phyloP scores from a whole-genome alignment of 1,140 invertebrate species.

The Drosophila azteca region DNA sequence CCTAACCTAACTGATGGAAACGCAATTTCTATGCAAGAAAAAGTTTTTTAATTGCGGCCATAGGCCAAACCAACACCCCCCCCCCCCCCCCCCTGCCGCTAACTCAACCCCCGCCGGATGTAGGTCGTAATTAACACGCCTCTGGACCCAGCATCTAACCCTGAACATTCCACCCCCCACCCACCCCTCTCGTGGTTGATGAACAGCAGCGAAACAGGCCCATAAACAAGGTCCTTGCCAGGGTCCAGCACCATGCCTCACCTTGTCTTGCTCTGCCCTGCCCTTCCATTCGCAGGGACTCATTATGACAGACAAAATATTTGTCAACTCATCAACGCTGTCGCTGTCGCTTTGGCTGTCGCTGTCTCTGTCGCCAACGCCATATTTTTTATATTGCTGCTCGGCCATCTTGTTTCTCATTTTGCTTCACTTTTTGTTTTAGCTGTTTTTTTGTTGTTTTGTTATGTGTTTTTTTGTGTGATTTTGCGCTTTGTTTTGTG shows the following conservation, averaged over 20 bases:
- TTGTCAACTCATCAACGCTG: slow-evolving; percentile 78
- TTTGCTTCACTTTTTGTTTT: slow-evolving; percentile 45
- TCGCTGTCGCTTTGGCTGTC: too few species aligned
- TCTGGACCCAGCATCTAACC: slow-evolving; percentile 31
- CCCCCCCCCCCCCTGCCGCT: too few species aligned
- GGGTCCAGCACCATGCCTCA: slow-evolving; percentile 13
- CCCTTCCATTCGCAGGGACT: slow-evolving; percentile 31
- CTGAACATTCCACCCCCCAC: not conserved
- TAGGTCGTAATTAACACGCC: slow-evolving; percentile 73
- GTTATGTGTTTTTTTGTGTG: slow-evolving; percentile 11
- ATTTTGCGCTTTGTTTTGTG: slow-evolving; percentile 53
- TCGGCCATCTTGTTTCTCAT: slow-evolving; percentile 4
- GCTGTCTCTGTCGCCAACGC: slow-evolving; percentile 2
- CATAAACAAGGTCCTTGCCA: slow-evolving; percentile 45
- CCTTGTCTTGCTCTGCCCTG: slow-evolving; percentile 37
- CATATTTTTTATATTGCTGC: slow-evolving; percentile 43
- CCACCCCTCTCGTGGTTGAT: slow-evolving; percentile 29
- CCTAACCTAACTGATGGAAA: slow-evolving; percentile 29
- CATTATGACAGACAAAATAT: slow-evolving; percentile 80
- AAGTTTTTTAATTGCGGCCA: slow-evolving; percentile 51
- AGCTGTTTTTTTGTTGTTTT: slow-evolving; percentile 12
- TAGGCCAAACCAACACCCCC: too few species aligned
- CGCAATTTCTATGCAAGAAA: slow-evolving; percentile 33
- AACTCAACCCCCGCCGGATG: slow-evolving; percentile 54
- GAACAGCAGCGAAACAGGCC: slow-evolving; percentile 43